Percentiles rank a stretch among this genome's conserved stretches.
Evolutionary conservation across 92 coral and sea anemone species (phyloP).

Genomic region (Zoanthus sociatus): DNA sequence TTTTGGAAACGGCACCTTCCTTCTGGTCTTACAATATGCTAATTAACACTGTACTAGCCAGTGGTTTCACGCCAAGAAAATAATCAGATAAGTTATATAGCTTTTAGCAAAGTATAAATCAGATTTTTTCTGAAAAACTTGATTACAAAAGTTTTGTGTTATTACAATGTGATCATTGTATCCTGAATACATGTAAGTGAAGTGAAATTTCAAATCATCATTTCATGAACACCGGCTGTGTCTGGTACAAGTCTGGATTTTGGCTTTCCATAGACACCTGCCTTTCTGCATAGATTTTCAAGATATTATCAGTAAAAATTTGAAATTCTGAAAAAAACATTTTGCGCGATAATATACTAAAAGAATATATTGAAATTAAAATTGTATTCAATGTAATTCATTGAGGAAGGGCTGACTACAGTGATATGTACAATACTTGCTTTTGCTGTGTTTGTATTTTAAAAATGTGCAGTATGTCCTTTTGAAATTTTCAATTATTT

Average conservation of each 20-base stretch:
- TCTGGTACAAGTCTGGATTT: neutral
- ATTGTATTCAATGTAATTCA: too few species aligned
- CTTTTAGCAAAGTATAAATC: neutral
- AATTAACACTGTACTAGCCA: neutral
- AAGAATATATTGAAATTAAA: neutral
- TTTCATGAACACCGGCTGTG: conserved; percentile 15
- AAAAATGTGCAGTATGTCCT: too few species aligned
- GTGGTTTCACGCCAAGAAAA: neutral
- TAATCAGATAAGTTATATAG: neutral
- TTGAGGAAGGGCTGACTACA: too few species aligned
- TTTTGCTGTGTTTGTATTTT: too few species aligned
- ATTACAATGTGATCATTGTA: neutral
- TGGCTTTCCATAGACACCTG: neutral
- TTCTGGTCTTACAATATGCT: neutral
- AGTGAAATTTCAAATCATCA: neutral
- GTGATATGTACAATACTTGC: too few species aligned
- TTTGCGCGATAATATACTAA: neutral
- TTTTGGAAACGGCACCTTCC: neutral
- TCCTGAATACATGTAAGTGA: neutral
- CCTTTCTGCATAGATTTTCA: too few species aligned
- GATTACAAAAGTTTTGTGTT: neutral
- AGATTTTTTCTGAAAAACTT: neutral
- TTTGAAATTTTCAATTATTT: too few species aligned
- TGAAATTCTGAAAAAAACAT: neutral
- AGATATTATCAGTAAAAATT: neutral